These are phyloP conservation scores for Scaptomyza tumidula DNA, from an alignment of 2,888 invertebrate genomes.

Conservation along the genomic window DNA sequence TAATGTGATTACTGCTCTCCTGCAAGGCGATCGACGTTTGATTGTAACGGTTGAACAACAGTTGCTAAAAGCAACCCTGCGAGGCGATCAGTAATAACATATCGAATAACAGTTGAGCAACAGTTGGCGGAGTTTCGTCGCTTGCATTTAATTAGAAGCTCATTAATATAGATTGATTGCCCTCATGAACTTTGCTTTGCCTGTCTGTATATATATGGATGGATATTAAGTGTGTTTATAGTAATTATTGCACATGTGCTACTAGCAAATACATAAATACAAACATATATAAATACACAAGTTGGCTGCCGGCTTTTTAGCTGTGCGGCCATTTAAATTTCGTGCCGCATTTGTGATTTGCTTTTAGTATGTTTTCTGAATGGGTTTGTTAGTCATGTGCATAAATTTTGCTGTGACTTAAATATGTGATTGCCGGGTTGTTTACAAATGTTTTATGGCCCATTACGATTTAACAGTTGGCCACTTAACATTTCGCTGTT, in stretches of 20 bases:
- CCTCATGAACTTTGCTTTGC: neutral
- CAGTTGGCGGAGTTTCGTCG: neutral
- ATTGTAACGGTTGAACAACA: slow-evolving; percentile 1
- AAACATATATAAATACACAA: slow-evolving; percentile 4
- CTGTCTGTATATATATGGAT: neutral
- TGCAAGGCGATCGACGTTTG: neutral
- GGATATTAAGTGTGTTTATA: neutral
- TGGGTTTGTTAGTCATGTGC: slow-evolving; percentile 61
- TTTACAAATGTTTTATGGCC: slow-evolving; percentile 44
- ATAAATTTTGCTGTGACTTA: slow-evolving; percentile 55
- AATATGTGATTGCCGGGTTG: slow-evolving; percentile 36
- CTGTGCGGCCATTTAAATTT: slow-evolving; percentile 39
- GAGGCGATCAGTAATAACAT: neutral
- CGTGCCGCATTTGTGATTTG: slow-evolving; percentile 42
- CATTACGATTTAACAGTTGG: slow-evolving; percentile 27
- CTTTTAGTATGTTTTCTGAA: slow-evolving; percentile 45
- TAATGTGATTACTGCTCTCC: neutral
- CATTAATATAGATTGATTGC: slow-evolving; percentile 2
- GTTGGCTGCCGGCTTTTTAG: slow-evolving; percentile 16
- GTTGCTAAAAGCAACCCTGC: neutral
- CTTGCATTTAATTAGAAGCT: slow-evolving; percentile 1
- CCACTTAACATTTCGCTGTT: slow-evolving; percentile 18
- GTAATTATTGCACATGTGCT: slow-evolving; percentile 11
- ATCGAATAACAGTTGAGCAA: slow-evolving; percentile 18
- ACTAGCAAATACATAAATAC: neutral